Evolutionary conservation across 2,113 vertebrate genomes (phyloP).

Genomic region (Stigmatopora nigra): DNA sequence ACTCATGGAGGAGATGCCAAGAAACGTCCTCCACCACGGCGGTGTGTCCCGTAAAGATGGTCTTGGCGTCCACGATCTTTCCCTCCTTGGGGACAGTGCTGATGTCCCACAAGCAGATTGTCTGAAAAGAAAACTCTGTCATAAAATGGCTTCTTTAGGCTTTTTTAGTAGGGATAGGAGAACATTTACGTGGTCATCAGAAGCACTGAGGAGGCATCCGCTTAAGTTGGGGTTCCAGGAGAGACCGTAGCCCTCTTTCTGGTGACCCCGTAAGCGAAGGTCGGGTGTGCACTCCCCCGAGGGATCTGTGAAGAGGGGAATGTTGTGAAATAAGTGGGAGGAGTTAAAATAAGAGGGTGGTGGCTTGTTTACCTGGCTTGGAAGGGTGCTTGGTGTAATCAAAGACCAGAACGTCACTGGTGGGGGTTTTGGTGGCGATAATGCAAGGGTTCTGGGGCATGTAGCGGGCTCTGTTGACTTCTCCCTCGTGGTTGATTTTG

Average conservation of each 20-base stretch:
- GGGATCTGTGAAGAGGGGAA: slow-evolving; percentile 72
- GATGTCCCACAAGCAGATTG: slow-evolving; percentile 97
- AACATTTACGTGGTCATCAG: slow-evolving; percentile 87
- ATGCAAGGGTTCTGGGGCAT: slow-evolving; percentile 99
- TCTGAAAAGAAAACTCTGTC: slow-evolving; percentile 64
- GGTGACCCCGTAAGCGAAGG: slow-evolving; percentile 89
- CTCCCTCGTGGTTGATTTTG: slow-evolving; percentile 98
- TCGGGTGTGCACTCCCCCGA: slow-evolving; percentile 97
- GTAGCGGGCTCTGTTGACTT: slow-evolving; percentile 95
- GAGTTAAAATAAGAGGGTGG: neutral
- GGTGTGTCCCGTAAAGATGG: slow-evolving; percentile 95
- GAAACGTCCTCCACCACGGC: slow-evolving; percentile 96
- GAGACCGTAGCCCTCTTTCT: slow-evolving; percentile 95
- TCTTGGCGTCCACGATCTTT: slow-evolving; percentile 96
- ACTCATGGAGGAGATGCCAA: slow-evolving; percentile 93
- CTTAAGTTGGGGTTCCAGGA: slow-evolving; percentile 98
- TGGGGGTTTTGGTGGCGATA: slow-evolving; percentile 96
- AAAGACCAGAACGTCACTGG: slow-evolving; percentile 95
- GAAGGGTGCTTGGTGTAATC: slow-evolving; percentile 99
- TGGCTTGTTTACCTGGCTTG: slow-evolving; percentile 78
- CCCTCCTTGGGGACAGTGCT: slow-evolving; percentile 95
- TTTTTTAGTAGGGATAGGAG: neutral
- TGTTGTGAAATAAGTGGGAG: neutral
- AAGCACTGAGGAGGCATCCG: slow-evolving; percentile 92
- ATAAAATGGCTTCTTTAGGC: neutral